phyloP scores from a whole-genome alignment of 2,888 invertebrate genomes.

The Drosophila acutilabella region DNA sequence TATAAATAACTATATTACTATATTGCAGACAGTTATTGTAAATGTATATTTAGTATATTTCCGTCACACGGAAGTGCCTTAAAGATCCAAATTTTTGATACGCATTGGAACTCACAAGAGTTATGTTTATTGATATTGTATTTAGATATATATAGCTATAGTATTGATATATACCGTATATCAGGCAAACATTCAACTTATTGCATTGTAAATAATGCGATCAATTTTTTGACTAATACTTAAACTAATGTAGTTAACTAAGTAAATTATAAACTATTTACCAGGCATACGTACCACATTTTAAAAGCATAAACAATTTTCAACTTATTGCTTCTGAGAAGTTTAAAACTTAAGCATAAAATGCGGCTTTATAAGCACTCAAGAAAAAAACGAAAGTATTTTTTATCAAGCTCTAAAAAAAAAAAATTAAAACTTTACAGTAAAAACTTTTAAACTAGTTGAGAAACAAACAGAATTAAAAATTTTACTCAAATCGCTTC shows the following conservation, averaged over 20 bases:
- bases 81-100: conserved; percentile 70
- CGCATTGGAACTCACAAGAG: conserved; percentile 55
- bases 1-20: conserved; percentile 45
- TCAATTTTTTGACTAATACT: conserved; percentile 76
- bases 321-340: conserved; percentile 78
- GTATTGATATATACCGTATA: conserved; percentile 13
- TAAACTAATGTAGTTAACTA: conserved; percentile 33
- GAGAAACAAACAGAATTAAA: conserved; percentile 31
- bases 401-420: conserved; percentile 63
- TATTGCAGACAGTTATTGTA: conserved; percentile 44
- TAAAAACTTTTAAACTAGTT: conserved; percentile 39
- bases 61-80: conserved; percentile 85
- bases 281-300: conserved; percentile 78
- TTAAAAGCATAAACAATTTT: conserved; percentile 61
- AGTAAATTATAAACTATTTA: conserved; percentile 65
- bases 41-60: conserved; percentile 78
- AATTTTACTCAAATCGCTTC: conserved; percentile 76
- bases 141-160: conserved; percentile 13
- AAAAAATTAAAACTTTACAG: conserved; percentile 17
- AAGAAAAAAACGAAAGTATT: conserved; percentile 45
- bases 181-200: conserved; percentile 29
- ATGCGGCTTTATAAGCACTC: conserved; percentile 66
- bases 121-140: conserved; percentile 47
- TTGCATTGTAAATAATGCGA: conserved; percentile 72
- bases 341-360: conserved; percentile 75